Conservation (phyloP, 2,113 vertebrate genomes). For the Poeciliopsis turrubarensis region DNA sequence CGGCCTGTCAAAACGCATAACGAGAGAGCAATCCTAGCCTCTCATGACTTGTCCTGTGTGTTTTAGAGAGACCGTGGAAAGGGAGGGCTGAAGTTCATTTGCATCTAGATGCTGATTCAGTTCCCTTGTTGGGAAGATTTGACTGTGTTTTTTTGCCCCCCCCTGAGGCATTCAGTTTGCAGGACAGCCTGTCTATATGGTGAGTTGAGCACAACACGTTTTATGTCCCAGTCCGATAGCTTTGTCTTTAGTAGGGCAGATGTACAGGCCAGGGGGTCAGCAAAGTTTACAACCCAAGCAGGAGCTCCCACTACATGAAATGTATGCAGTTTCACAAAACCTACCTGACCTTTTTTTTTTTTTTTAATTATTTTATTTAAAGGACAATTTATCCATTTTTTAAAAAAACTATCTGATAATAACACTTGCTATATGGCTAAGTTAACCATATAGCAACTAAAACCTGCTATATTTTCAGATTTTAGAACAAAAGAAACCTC, state of each 20-base stretch:
- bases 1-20: neutral
- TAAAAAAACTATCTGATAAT: neutral
- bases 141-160: conserved; percentile 40
- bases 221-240: no score
- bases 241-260: neutral
- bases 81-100: neutral
- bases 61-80: neutral
- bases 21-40: neutral
- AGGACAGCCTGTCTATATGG: neutral
- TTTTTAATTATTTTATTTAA: no score
- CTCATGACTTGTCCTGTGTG: neutral
- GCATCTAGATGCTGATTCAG: conserved; percentile 48
- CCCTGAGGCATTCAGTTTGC: conserved; percentile 6
- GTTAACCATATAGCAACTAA: no score
- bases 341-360: neutral
- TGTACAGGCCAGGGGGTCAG: neutral
- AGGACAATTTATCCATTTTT: neutral
- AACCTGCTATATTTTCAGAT: no score
- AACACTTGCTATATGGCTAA: neutral
- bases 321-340: neutral
- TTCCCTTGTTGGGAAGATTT: conserved; percentile 18
- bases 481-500: no score
- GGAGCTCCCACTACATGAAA: neutral
- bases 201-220: neutral
- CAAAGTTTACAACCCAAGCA: neutral